Conservation (phyloP, 2,113 vertebrate species). For the Bostrychus sinensis region DNA sequence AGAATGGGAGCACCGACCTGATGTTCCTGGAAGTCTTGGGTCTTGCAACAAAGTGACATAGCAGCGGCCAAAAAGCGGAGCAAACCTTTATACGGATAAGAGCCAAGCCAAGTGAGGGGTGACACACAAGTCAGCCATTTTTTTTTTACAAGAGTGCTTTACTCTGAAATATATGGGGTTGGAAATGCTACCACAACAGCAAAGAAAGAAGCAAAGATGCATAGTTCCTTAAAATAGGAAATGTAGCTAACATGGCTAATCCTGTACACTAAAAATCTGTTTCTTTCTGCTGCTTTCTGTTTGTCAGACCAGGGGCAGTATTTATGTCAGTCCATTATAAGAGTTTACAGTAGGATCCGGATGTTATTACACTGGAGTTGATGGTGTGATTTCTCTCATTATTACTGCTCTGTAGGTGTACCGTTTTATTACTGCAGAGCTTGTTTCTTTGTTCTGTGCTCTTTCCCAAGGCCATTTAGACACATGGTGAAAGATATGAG, state of each 20-base stretch:
- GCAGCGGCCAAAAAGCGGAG: too few relatives aligned
- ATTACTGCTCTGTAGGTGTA: background rate
- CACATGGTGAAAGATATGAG: background rate
- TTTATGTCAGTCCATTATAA: background rate
- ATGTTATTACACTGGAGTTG: background rate
- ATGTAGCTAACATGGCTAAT: background rate
- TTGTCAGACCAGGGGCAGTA: background rate
- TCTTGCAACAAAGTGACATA: too few relatives aligned
- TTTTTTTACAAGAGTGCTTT: too few relatives aligned
- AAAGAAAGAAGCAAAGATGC: too few relatives aligned
- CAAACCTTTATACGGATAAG: too few relatives aligned
- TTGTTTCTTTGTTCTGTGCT: background rate
- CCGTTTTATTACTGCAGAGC: background rate
- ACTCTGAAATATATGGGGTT: background rate
- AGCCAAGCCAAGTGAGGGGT: too few relatives aligned
- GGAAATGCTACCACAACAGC: too few relatives aligned
- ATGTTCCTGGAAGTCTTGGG: too few relatives aligned
- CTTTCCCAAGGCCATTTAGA: constrained; percentile 3
- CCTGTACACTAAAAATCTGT: too few relatives aligned
- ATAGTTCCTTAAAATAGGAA: background rate
- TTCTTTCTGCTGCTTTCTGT: background rate
- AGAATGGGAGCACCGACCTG: too few relatives aligned
- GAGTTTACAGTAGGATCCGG: background rate
- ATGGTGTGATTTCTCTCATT: background rate
- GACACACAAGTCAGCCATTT: too few relatives aligned